phyloP scores from a whole-genome alignment of 2,797 vertebrate species.

The Lagorchestes hirsutus region DNA sequence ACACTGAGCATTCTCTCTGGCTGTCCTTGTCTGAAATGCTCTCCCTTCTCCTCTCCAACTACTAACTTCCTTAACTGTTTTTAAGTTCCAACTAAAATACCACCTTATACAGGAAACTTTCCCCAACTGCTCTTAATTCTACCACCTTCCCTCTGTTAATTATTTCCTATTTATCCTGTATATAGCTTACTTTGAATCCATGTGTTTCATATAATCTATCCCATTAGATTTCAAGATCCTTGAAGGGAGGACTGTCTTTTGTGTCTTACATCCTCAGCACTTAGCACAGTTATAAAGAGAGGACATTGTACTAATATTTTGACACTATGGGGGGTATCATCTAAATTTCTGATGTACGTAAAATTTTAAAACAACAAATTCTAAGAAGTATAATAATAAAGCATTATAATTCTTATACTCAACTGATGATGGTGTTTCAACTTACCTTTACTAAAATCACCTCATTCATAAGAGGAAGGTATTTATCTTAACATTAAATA shows the following conservation, averaged over 20 bases:
- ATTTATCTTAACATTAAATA: background rate
- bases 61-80: background rate
- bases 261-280: background rate
- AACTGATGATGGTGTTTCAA: background rate
- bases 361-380: constrained; percentile 2
- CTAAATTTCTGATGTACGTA: background rate
- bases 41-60: background rate
- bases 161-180: background rate
- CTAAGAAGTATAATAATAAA: constrained; percentile 1
- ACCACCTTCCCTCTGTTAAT: background rate
- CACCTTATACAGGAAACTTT: background rate
- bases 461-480: constrained; percentile 4
- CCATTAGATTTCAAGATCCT: background rate
- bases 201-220: background rate
- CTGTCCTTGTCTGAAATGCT: background rate
- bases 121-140: background rate
- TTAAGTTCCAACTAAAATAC: background rate
- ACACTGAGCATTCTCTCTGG: too few relatives aligned
- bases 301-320: background rate
- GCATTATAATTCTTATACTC: constrained; percentile 1
- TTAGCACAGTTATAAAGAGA: background rate
- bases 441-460: constrained; percentile 27
- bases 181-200: background rate
- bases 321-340: background rate
- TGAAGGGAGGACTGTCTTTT: background rate